Evolutionary conservation across 1,140 invertebrate species (phyloP), one percentile per base, ranked within the genome.

Genomic region (Meloidogyne floridensis): DNA sequence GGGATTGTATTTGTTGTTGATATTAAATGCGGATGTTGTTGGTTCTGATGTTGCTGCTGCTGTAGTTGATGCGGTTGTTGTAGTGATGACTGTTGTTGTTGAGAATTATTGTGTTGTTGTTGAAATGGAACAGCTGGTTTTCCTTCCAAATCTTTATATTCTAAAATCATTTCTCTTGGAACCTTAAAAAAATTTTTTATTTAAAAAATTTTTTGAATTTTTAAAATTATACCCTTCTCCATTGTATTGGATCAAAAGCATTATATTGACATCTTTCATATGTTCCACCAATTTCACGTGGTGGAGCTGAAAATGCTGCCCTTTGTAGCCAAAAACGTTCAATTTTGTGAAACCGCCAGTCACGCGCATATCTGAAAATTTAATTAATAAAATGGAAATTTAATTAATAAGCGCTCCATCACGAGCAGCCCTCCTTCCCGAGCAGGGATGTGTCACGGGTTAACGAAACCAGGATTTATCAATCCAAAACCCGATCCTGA

Each of bases 291-390:
- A 98, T 98, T 91, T 98, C 95, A 65, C 80, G 83, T 59, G 86
- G 81, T 43, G 69, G 83, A 20, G 74, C 80, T 3, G 83, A 84
- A 80, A 83, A 88, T 69, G 84, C 82, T 86, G 95, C 95, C 92
- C 97, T 94, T 85, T 96, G 98, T 91, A 99, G 96, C 97, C 97
- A 99, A 86, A 98, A 94, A 91, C 96, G 95, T 91, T 99, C 97
- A 89, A 98, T 96, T 92, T 95, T 98, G 91, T 99, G 97, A 93
- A 97, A 99, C 91, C 97, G 93, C 97, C 97, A 99, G 89, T 99
- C 97, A 90, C 97, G 93, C 91, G 93, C 95, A 91, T 98, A 97
- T 91, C 96, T 93, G 85, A 83, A 81, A 18, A 72, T 32, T 5
- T 18, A 69, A 9, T 47, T 4, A 70, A 71, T 13, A 53, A 15